Base-by-base conservation (phyloP, 2,797 vertebrate species). In the Labroides dimidiatus region DNA sequence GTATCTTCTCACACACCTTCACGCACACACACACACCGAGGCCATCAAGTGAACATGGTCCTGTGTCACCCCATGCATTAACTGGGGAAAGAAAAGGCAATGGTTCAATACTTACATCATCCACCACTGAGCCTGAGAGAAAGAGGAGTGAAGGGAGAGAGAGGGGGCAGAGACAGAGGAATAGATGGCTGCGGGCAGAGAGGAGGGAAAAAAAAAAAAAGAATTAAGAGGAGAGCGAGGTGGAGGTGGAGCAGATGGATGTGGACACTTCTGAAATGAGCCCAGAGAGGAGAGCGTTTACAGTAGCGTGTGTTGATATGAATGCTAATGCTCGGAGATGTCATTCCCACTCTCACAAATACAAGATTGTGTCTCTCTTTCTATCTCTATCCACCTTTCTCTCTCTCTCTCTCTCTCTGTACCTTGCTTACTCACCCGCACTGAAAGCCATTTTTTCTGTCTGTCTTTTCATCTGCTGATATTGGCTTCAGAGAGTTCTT, bases 201-300 rank as follows among this genome's bases (percentile, higher is more conserved):
- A 53, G 47, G n/a, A n/a, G n/a, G n/a, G n/a, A n/a, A n/a, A n/a
- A n/a, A n/a, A n/a, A n/a, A 67, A 62, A 75, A 80, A 71, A 61
- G 66, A 80, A 85, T 77, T 51, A 60, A 56, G 68, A 52, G 45
- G 64, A 62, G 69, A 79, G 56, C 37, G 54, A 72, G 56, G 47
- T 17, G 72, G 74, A 80, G 60, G 55, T 21, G 17, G 69, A 66
- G 72, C 74, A 77, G 82, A 86, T 77, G 78, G 77, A 81, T 79
- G 57, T 42, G 47, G 80, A 85, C 77, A 81, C 74, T 75, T 84
- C 81, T 2, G 21, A 76, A 86, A 85, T 76, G 75, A 86, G 81
- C 64, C 58, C 43, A 49, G 76, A 80, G 83, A 86, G 77, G 69
- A 79, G 74, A 88, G 71, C 78, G 41, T 87, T 86, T 87, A 88